Conservation (phyloP, 2,113 vertebrate species). For the Climacteris rufus region DNA sequence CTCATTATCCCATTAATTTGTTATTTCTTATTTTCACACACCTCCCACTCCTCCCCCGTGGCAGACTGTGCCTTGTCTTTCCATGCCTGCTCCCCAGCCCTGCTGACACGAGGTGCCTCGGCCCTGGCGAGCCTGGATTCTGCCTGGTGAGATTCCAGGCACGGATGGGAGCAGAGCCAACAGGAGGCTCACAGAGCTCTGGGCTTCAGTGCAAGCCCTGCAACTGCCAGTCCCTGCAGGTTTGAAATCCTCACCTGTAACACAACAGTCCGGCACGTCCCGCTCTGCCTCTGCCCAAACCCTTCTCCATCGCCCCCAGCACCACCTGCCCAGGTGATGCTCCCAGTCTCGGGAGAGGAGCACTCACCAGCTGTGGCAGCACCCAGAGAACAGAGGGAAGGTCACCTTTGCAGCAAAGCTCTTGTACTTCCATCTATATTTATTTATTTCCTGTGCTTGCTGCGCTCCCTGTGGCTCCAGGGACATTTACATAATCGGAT, state of each 20-base stretch:
- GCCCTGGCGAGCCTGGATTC: fast-evolving
- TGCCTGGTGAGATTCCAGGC: background rate
- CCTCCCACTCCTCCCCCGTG: background rate
- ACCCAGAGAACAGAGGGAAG: background rate
- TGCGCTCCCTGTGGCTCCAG: background rate
- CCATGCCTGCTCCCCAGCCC: background rate
- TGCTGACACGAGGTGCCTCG: fast-evolving
- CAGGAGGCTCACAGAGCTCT: fast-evolving
- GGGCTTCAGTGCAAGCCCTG: background rate
- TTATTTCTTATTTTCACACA: background rate
- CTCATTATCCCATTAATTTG: background rate
- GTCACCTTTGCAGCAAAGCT: background rate
- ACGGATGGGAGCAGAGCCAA: background rate
- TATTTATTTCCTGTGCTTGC: background rate
- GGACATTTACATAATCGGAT: constrained; percentile 31
- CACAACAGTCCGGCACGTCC: fast-evolving
- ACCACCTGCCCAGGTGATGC: background rate
- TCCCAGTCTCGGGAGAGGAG: fast-evolving
- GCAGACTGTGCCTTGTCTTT: background rate
- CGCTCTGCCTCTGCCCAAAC: background rate
- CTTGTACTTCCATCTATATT: background rate
- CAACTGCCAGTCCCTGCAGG: fast-evolving
- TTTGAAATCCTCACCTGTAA: background rate
- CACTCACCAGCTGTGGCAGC: fast-evolving
- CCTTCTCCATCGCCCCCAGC: background rate